Evolutionary conservation across 2,888 invertebrate species (phyloP), one percentile per base, ranked within the genome.

Genomic region (Trilocha varians): DNA sequence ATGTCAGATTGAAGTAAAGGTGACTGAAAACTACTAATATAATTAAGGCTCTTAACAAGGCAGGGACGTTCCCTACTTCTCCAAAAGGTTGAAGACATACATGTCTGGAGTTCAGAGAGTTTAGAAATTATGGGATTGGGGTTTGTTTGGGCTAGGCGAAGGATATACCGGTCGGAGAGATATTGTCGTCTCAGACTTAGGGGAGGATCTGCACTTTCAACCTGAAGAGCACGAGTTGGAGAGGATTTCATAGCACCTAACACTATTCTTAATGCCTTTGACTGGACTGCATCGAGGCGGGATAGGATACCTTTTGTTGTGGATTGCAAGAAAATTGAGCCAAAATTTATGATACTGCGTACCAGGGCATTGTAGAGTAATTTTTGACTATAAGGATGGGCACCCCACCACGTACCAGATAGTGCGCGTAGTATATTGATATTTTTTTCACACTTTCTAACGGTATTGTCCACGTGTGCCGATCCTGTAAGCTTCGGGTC

Each of bases 241-340:
- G 53, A 48, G 1, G 57, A 58, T 32, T 49, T 54, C 55, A 55
- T 60, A 2, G 50, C 48, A 1, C 60, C 54, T 4, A 39, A 2
- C 1, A 55, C 48, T 1, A 57, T 50, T 1, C 56, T 40, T 0
- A 55, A 37, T 15, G 45, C 42, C 47, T 53, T 56, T 0, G 45
- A 46, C 25, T 58, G 61, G 1, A 58, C 45, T 13, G 38, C 44
- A 3, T 46, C 25, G 5, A 52, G 5, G 6, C 38, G 41, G 0
- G 41, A 16, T 0, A 52, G 13, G 1, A 38, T 45, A 0, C 36
- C 0, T 43, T 49, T 53, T 32, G 36, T 54, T 18, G 46, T 41
- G 0, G 52, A 51, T 1, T 54, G 52, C 1, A 56, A 8, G 0
- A 54, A 13, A 18, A 57, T 54, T 0, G 44, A 36, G 1, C 48